Conservation (phyloP, 1,140 invertebrate genomes). For the Leptestheria dahalacensis region DNA sequence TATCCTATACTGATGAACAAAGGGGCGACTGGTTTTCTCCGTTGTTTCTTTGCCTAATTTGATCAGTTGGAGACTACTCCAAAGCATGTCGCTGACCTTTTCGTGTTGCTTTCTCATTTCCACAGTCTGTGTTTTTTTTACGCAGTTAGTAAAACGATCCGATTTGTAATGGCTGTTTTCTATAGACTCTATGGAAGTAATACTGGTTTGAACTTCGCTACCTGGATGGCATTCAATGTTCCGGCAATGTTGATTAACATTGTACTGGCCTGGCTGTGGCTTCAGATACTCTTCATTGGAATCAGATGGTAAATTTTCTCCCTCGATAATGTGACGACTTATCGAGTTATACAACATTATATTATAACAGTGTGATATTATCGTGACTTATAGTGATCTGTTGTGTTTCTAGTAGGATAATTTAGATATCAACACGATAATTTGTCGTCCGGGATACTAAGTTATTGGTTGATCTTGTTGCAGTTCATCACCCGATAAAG, state of each 20-base stretch:
- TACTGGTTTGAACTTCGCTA: slow-evolving; percentile 29
- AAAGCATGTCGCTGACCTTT: too few species aligned
- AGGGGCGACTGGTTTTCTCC: too few species aligned
- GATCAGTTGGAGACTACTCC: too few species aligned
- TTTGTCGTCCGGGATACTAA: neutral
- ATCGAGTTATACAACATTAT: too few species aligned
- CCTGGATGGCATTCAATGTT: slow-evolving; percentile 32
- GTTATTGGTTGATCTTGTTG: neutral
- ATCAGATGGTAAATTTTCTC: slow-evolving; percentile 24
- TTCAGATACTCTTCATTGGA: slow-evolving; percentile 53
- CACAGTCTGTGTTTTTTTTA: neutral
- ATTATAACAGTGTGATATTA: too few species aligned
- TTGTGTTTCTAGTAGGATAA: too few species aligned
- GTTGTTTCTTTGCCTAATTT: too few species aligned
- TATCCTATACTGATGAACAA: too few species aligned
- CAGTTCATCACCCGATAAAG: neutral
- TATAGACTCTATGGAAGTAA: slow-evolving; percentile 13
- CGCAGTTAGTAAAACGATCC: neutral
- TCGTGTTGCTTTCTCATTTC: slow-evolving; percentile 17
- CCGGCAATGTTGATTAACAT: slow-evolving; percentile 53
- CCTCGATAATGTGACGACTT: too few species aligned
- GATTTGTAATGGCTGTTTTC: neutral
- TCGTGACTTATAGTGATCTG: too few species aligned
- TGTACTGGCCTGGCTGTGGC: slow-evolving; percentile 48
- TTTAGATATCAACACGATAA: neutral